phyloP scores from a whole-genome alignment of 2,113 vertebrate species.

The Larimichthys crocea region DNA sequence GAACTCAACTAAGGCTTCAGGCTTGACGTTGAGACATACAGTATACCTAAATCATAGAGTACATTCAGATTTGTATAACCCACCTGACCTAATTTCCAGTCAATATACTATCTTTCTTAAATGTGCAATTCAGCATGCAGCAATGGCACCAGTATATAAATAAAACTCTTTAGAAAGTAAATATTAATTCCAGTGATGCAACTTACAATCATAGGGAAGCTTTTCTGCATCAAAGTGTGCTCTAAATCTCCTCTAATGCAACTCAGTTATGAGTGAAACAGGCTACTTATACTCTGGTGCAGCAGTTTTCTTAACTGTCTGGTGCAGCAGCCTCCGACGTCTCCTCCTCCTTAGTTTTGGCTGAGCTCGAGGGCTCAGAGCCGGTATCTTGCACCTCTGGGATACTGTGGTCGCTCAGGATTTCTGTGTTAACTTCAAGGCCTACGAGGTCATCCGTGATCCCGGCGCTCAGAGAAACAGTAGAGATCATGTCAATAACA shows the following conservation, averaged over 20 bases:
- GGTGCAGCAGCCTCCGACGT: not conserved
- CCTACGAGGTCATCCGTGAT: not conserved
- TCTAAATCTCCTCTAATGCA: conserved; percentile 27
- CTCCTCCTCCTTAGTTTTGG: not conserved
- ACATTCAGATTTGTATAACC: conserved; percentile 52
- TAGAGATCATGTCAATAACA: not conserved
- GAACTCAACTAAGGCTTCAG: conserved; percentile 31
- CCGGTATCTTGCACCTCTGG: conserved; percentile 20
- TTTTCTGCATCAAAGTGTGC: conserved; percentile 17
- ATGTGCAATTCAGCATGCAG: conserved; percentile 72
- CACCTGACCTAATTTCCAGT: not conserved
- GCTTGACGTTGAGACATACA: conserved; percentile 12
- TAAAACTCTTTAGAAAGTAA: conserved; percentile 22
- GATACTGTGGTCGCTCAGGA: conserved; percentile 11
- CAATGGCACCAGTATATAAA: conserved; percentile 31
- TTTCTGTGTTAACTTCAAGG: conserved; percentile 31
- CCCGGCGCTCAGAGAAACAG: conserved; percentile 3
- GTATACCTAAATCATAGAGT: conserved; percentile 12
- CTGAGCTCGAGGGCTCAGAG: conserved; percentile 6
- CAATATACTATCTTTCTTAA: not conserved
- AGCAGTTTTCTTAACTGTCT: conserved; percentile 24
- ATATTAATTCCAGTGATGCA: conserved; percentile 46
- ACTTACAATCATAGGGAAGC: conserved; percentile 33
- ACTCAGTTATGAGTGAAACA: not conserved
- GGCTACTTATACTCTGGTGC: not conserved